phyloP scores from a whole-genome alignment of 2,888 invertebrate species.

The Crepidodera aurea region DNA sequence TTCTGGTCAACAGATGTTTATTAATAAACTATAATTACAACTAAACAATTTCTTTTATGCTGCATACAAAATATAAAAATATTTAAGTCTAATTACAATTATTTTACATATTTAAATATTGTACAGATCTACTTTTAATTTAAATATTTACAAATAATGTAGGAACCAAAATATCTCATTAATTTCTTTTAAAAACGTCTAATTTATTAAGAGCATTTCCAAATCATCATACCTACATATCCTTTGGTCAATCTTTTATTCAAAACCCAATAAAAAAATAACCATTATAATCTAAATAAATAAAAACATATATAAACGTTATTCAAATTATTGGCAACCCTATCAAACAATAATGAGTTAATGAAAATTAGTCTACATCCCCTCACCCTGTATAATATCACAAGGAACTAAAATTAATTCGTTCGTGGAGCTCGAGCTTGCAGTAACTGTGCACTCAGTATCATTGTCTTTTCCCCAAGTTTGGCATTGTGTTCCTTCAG shows the following conservation, averaged over 20 bases:
- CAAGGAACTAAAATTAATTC: background rate
- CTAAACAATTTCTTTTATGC: background rate
- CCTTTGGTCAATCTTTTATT: too few species aligned
- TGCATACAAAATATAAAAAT: background rate
- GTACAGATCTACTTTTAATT: background rate
- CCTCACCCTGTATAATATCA: background rate
- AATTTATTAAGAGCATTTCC: too few species aligned
- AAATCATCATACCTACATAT: too few species aligned
- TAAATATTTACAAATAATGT: too few species aligned
- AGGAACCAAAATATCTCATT: too few species aligned
- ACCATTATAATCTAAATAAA: too few species aligned
- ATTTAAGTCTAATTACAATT: background rate
- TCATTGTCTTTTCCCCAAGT: slow-evolving; percentile 71
- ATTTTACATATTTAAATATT: background rate
- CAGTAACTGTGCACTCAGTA: slow-evolving; percentile 64
- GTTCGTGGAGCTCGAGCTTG: slow-evolving; percentile 30
- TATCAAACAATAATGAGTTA: too few species aligned
- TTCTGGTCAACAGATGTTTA: background rate
- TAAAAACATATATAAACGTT: too few species aligned
- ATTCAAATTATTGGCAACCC: too few species aligned
- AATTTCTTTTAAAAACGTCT: too few species aligned
- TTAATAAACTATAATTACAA: background rate
- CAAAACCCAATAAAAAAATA: too few species aligned
- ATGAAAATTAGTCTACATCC: too few species aligned
- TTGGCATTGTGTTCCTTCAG: slow-evolving; percentile 73